Base-by-base conservation (phyloP, 1,140 invertebrate species). In the Diprion similis region DNA sequence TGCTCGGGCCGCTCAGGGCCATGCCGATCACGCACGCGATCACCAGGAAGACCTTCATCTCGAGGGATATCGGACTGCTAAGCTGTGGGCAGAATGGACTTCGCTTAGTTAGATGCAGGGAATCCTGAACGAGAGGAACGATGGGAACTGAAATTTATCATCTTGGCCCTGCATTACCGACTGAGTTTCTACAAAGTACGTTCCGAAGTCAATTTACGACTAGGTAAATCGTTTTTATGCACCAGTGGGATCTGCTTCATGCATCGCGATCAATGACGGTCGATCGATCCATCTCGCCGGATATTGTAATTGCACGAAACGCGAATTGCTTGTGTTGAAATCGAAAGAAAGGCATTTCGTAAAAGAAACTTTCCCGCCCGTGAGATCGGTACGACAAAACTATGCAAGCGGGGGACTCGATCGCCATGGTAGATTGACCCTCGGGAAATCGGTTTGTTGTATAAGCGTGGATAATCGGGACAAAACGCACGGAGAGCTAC, bases 21-120 rank as follows among this genome's bases (percentile, higher is more conserved):
- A 70, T 9, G 46, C 24, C 10, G 18, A 70, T 13, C 24, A 59
- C 24, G 46, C 69, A 70, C 10, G 69, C 69, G 69, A 68, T 13
- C 15, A 48, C 18, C 10, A 70, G 18, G 69, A 70, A 13, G 69
- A 70, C 19, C 46, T 70, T 70, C 69, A 70, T 70, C 46, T 59
- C 9, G 69, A 11, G 18, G 69, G 46, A 19, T 37, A 13, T n/a
- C 3, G 67, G 13, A 24, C 24, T 15, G 67, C 67, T 68, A 9
- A 37, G 19, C 13, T 68, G 67, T 13, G 67, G 24, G 1, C 24
- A 37, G 24, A 37, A 37, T 6, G 2, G 24, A 37, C 6, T 37
- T 37, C 24, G 24, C n/a, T 37, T 37, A 2, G 24, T 37, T 1
- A 37, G n/a, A n/a, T n/a, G n/a, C n/a, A n/a, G n/a, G n/a, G n/a